Base-by-base conservation (phyloP, 1,140 invertebrate species). In the Rhagoletis pomonella region DNA sequence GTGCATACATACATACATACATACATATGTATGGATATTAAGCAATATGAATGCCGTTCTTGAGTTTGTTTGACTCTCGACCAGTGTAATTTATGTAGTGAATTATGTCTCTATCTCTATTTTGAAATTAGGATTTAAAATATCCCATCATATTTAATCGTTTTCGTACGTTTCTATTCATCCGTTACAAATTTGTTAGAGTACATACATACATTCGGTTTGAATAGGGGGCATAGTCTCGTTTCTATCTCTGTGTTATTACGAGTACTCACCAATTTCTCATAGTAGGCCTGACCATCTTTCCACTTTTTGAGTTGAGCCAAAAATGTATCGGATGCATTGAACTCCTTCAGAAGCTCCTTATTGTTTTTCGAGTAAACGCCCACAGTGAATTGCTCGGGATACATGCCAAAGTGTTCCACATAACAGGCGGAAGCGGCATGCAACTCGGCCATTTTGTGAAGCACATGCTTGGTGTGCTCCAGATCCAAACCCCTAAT, bases 361-460 rank as follows among this genome's bases (percentile, higher is more conserved):
- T 42, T 55, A 17, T 50, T 65, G 55, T 85, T 65, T 14, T 59
- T 60, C 58, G 88, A 90, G 81, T 89, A 92, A 42, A 92, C 89
- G 5, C 91, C 90, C 17, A 91, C 89, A 0, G 89, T 91, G 55
- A 91, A 92, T 65, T 91, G 89, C 19, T 91, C 90, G 1, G 89
- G 86, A 50, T 89, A 92, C n/a, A 89, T 88, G 0, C 91, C 91
- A 29, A 90, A 86, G 17, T 91, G 91, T 87, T 92, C 91, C 39
- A 91, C 91, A 86, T 91, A 91, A 69, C 91, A 92, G 2, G 92
- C 91, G 0, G 93, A 93, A 2, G 91, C 90, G 0, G 95, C 95
- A 89, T 95, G 95, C 88, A 95, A 95, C 5, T 94, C 93, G 0
- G 94, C 95, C 47, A 95, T 88, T 29, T 94, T 94, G 69, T 94